These are phyloP conservation scores for Mesochorus sp. DNA, from an alignment of 2,888 invertebrate genomes.

Conservation along the genomic window DNA sequence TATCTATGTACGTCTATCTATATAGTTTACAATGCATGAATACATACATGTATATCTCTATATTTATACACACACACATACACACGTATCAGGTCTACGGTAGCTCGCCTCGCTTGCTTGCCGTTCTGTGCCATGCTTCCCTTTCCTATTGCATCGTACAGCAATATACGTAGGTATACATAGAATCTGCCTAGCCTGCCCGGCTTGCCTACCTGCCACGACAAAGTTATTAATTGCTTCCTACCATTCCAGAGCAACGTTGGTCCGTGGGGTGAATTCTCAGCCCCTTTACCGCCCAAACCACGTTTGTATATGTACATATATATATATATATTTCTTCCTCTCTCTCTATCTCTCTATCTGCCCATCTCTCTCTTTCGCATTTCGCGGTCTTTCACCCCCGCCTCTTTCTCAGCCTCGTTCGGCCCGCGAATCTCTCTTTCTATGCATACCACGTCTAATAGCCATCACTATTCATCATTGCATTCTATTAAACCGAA, in stretches of 20 bases:
- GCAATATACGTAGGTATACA: conserved; percentile 40
- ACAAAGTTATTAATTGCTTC: conserved; percentile 81
- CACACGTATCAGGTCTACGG: conserved; percentile 49
- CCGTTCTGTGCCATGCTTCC: conserved; percentile 55
- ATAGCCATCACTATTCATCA: conserved; percentile 73
- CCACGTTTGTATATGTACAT: conserved; percentile 58
- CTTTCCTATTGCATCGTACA: conserved; percentile 51
- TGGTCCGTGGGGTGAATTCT: conserved; percentile 70
- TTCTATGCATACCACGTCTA: conserved; percentile 62
- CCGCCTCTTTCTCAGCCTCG: conserved; percentile 26
- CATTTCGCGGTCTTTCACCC: conserved; percentile 54
- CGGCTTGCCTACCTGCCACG: conserved; percentile 75
- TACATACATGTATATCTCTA: conserved; percentile 3
- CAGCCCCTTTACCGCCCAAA: conserved; percentile 59
- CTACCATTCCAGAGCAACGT: conserved; percentile 74
- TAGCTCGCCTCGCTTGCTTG: conserved; percentile 49
- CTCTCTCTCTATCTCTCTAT: conserved; percentile 32
- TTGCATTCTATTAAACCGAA: conserved; percentile 68
- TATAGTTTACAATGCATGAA: not conserved
- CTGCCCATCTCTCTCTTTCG: conserved; percentile 30
- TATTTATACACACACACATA: conserved; percentile 13
- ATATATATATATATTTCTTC: no score
- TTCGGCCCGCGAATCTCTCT: conserved; percentile 35
- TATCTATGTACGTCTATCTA: conserved; percentile 25
- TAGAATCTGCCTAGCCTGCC: conserved; percentile 43